A percentile compares a stretch with the other conserved stretches of the same genome.
Evolutionary conservation across 2,113 vertebrate genomes (phyloP).

Genomic region (Oxyura jamaicensis): DNA sequence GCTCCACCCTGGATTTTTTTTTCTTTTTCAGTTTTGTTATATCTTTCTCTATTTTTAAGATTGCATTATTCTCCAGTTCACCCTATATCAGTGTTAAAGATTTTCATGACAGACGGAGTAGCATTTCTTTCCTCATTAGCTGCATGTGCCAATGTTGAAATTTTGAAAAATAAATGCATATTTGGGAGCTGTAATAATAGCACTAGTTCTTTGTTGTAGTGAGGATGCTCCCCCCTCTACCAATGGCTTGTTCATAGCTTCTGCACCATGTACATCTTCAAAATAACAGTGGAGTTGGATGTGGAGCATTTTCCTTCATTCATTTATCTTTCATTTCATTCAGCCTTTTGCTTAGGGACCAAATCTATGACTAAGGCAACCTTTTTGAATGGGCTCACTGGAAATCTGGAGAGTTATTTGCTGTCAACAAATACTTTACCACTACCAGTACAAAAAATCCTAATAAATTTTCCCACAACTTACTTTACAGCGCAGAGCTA

Average conservation of each 20-base stretch:
- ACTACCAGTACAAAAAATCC: neutral
- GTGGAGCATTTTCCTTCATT: neutral
- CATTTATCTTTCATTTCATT: neutral
- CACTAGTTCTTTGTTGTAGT: neutral
- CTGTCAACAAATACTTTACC: neutral
- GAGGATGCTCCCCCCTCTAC: accelerated
- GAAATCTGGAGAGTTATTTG: neutral
- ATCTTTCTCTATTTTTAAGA: neutral
- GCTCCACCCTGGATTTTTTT: neutral
- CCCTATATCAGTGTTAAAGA: neutral
- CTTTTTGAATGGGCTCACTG: neutral
- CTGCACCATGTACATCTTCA: neutral
- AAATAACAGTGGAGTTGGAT: neutral
- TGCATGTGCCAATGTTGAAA: neutral
- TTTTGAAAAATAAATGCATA: neutral
- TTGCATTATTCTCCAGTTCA: neutral
- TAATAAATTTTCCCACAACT: neutral
- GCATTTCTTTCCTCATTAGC: neutral
- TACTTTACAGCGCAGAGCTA: neutral
- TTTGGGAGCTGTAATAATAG: neutral
- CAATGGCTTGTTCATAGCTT: neutral
- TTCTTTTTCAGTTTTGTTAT: neutral
- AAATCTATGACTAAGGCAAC: neutral
- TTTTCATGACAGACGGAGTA: neutral
- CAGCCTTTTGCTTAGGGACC: neutral